Conservation (phyloP, 2,888 invertebrate genomes). For the Campoplex capitator region DNA sequence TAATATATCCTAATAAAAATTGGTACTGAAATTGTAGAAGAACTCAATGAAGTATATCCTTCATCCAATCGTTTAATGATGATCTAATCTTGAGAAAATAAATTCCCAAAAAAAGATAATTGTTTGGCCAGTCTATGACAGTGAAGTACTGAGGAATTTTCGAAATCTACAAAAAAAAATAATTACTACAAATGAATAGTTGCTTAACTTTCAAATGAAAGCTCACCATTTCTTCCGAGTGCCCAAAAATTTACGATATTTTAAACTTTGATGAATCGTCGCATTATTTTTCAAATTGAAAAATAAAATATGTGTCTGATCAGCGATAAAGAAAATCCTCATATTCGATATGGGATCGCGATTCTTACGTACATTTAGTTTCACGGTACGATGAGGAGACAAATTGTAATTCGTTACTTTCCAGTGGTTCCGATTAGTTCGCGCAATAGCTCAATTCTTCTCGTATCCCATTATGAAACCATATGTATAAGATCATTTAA, state of each 20-base stretch:
- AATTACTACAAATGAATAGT: not conserved
- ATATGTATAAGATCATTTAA: not conserved
- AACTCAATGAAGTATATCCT: too few species aligned
- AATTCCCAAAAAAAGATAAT: not conserved
- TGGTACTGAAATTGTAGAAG: too few species aligned
- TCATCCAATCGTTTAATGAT: too few species aligned
- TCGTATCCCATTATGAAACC: constrained; percentile 11
- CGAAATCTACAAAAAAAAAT: not conserved
- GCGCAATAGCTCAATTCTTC: constrained; percentile 53
- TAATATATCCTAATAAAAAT: too few species aligned
- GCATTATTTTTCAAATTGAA: not conserved
- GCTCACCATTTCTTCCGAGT: not conserved
- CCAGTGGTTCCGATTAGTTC: constrained; percentile 25
- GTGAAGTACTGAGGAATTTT: not conserved
- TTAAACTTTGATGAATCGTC: not conserved
- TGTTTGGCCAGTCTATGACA: not conserved
- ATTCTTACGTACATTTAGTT: not conserved
- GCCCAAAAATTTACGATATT: not conserved
- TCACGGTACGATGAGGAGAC: not conserved
- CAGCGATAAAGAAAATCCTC: not conserved
- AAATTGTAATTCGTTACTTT: constrained; percentile 43
- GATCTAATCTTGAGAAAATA: too few species aligned
- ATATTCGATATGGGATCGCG: not conserved
- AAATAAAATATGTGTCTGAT: not conserved
- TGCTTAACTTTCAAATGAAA: not conserved